A percentile compares a stretch with the other conserved stretches of the same genome.
phyloP scores from a whole-genome alignment of 2,888 invertebrate genomes.

The Lordiphosa andalusiaca region DNA sequence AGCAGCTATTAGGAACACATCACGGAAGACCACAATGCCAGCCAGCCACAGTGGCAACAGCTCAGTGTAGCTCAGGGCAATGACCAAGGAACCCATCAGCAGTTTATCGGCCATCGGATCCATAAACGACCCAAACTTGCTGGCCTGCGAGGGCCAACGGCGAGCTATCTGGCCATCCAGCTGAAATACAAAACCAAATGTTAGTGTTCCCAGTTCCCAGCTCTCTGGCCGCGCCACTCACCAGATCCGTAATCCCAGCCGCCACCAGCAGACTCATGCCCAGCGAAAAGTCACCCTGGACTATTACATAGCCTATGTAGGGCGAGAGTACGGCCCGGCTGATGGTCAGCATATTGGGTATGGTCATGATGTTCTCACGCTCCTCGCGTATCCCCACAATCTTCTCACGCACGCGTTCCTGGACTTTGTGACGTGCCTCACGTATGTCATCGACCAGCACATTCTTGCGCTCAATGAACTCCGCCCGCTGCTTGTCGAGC shows the following conservation, averaged over 20 bases:
- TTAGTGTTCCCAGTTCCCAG: too few relatives aligned
- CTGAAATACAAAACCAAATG: slow-evolving; percentile 79
- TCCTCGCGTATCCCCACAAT: slow-evolving; percentile 83
- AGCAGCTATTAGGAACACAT: slow-evolving; percentile 89
- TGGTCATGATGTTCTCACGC: slow-evolving; percentile 93
- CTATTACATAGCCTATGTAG: slow-evolving; percentile 92
- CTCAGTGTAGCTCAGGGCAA: slow-evolving; percentile 91
- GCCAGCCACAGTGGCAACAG: slow-evolving; percentile 92
- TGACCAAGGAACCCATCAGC: slow-evolving; percentile 92
- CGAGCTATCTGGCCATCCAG: slow-evolving; percentile 98
- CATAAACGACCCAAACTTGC: slow-evolving; percentile 95
- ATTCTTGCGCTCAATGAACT: slow-evolving; percentile 84
- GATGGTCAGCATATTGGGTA: slow-evolving; percentile 95
- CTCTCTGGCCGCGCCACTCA: slow-evolving; percentile 79
- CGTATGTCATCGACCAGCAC: slow-evolving; percentile 86
- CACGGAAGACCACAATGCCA: slow-evolving; percentile 90
- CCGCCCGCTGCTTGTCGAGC: slow-evolving; percentile 84
- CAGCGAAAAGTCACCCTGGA: slow-evolving; percentile 88
- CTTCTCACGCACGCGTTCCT: slow-evolving; percentile 87
- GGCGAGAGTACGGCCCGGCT: slow-evolving; percentile 93
- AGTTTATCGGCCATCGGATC: slow-evolving; percentile 99
- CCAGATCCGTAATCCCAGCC: slow-evolving; percentile 95
- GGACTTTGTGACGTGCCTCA: slow-evolving; percentile 86
- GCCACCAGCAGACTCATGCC: slow-evolving; percentile 91
- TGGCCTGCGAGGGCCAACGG: slow-evolving; percentile 93